Base-by-base conservation (phyloP, 1,140 invertebrate species). In the Medauroidea extradentata region DNA sequence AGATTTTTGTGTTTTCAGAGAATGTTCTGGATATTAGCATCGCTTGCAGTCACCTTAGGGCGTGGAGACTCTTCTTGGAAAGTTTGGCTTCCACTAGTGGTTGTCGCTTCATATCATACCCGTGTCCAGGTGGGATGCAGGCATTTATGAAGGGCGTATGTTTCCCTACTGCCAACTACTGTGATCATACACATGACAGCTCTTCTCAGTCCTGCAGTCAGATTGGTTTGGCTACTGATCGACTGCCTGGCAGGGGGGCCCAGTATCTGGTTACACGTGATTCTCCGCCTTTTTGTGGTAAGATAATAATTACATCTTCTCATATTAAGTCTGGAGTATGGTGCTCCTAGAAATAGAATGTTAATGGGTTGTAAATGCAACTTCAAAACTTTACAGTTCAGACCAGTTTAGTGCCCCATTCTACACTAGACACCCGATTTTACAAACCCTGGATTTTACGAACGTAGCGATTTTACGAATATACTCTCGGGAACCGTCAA, bases 221-320 rank as follows among this genome's bases (percentile, higher is more conserved):
- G 8, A 71, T 72, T 67, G 71, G 71, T n/a, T 65, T 64, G n/a
- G 16, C 56, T 21, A 58, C 68, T 18, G 57, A 66, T 4, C 49
- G 64, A 46, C 53, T 62, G 8, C 65, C 41, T 51, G 74, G 71
- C 24, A 60, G 65, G 24, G 75, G 77, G 16, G 65, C 77, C 11
- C 56, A 75, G 16, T 81, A 79, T 53, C 59, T 80, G 13, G 63
- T 74, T 2, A 81, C 79, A 0, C 68, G 75, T 61, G 69, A 71
- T 9, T 61, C 74, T 27, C 25, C 60, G 44, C 79, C 79, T 9
- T 81, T 72, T 64, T 81, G 79, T 62, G 79, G 79, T 80, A 73
- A 63, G 56, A 14, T 13, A 44, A 44, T 34, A n/a, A n/a, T n/a
- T n/a, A n/a, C n/a, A n/a, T n/a, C n/a, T n/a, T n/a, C n/a, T n/a